These are phyloP conservation scores for Prochilodus magdalenae DNA, from an alignment of 2,113 vertebrate genomes.

Conservation along the genomic window DNA sequence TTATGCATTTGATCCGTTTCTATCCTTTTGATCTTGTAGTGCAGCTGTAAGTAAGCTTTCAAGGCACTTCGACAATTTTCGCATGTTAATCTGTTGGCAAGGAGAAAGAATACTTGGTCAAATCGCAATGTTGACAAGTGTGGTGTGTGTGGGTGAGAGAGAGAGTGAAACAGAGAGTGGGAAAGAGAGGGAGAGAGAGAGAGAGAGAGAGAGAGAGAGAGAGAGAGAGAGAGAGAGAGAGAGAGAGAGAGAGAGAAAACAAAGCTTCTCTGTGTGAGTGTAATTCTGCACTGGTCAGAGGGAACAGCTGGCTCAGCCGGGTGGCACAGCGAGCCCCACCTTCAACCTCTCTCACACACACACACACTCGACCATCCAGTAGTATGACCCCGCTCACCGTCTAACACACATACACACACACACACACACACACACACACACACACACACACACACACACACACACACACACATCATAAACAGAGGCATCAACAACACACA, in stretches of 20 bases:
- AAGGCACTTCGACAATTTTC: neutral
- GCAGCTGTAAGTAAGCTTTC: neutral
- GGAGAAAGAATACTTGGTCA: conserved; percentile 3
- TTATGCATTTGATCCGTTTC: neutral
- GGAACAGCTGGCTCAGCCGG: conserved; percentile 74
- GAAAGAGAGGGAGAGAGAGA: conserved; percentile 22
- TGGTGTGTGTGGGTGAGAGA: conserved; percentile 8
- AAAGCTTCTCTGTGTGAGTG: conserved; percentile 71
- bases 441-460: neutral
- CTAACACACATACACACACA: no score
- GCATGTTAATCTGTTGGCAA: neutral
- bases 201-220: conserved; percentile 3
- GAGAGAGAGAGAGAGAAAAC: conserved; percentile 54
- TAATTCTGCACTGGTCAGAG: conserved; percentile 62
- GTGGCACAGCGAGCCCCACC: conserved; percentile 44
- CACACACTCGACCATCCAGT: conserved; percentile 10
- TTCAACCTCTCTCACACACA: conserved; percentile 37
- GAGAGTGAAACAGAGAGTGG: neutral
- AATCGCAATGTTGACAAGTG: conserved; percentile 9
- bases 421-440: no score
- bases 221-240: conserved; percentile 19
- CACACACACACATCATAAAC: neutral
- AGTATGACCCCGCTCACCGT: neutral
- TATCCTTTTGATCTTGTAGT: neutral
- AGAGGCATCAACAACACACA: neutral